Conservation (phyloP, 1,140 invertebrate species). For the Lucilia sericata region DNA sequence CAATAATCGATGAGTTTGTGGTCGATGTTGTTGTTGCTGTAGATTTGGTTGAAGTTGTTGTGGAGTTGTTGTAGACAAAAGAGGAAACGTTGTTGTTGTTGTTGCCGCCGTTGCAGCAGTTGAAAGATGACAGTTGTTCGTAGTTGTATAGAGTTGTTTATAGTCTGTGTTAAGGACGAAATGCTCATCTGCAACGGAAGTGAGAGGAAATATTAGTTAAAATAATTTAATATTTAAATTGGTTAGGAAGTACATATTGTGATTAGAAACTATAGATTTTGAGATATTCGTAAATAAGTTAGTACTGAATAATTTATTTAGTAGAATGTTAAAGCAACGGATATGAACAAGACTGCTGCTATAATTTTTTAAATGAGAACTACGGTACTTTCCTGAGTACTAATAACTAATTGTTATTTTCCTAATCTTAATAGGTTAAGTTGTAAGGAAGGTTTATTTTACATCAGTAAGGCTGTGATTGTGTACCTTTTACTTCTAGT, state of each 20-base stretch:
- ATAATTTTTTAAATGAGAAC: too few relatives aligned
- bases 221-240: not conserved
- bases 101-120: not conserved
- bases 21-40: not conserved
- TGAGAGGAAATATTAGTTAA: not conserved
- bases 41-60: not conserved
- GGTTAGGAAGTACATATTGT: too few relatives aligned
- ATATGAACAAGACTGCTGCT: too few relatives aligned
- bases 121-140: not conserved
- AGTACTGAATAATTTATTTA: too few relatives aligned
- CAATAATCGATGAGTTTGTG: not conserved
- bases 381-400: not conserved
- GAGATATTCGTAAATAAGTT: too few relatives aligned
- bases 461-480: too few relatives aligned
- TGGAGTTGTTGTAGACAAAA: not conserved
- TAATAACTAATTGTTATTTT: not conserved
- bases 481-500: too few relatives aligned
- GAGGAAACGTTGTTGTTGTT: not conserved
- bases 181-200: constrained; percentile 15
- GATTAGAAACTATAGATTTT: too few relatives aligned
- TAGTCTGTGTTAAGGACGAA: not conserved
- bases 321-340: too few relatives aligned
- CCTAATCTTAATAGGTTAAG: too few relatives aligned
- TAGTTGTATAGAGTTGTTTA: not conserved
- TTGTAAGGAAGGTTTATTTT: too few relatives aligned